Evolutionary conservation across 2,797 vertebrate genomes (phyloP), one percentile per base, ranked within the genome.

Genomic region (Cossypha dichroa): DNA sequence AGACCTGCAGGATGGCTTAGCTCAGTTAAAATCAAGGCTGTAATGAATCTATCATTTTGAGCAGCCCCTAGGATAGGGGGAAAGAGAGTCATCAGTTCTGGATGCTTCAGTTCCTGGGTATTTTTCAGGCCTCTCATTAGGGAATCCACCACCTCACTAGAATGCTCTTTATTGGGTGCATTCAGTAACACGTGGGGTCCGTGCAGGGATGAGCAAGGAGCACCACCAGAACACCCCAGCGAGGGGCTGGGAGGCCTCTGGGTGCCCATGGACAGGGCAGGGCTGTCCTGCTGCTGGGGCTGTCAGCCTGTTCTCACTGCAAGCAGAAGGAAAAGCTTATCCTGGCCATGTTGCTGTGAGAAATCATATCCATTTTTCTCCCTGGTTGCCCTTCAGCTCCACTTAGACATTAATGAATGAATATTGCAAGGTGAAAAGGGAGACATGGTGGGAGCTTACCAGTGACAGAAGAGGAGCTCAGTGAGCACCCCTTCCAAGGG

Each of bases 151-250:
- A 5, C 29, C 40, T 69, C 22, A 10, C 8, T 31, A 69, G 58
- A 45, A 19, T 1, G 4, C 6, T 12, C 16, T 41, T 51, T 17
- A 29, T 21, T 9, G 31, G 31, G 23, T 10, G 10, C 4, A 1
- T 29, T 55, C 41, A 49, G 46, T 54, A 23, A 15, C 0, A 2
- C 1, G 0, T 6, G 16, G 15, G 55, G 33, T 2, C n/a, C 2
- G n/a, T 16, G 8, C 48, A 22, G 49, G 3, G 52, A 54, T 54
- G 62, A n/a, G 41, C 43, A 41, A 5, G 0, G 3, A 9, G 31
- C 41, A 13, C 3, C 31, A 6, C 4, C 34, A 48, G 19, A 40
- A 12, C 11, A 19, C 4, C 70, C 20, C 60, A 33, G 45, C 0
- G 0, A 77, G 41, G 54, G 22, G 34, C 56, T 20, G 4, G 1